Conservation (phyloP, 92 coral and sea anemone species). For the Metridium senile region DNA sequence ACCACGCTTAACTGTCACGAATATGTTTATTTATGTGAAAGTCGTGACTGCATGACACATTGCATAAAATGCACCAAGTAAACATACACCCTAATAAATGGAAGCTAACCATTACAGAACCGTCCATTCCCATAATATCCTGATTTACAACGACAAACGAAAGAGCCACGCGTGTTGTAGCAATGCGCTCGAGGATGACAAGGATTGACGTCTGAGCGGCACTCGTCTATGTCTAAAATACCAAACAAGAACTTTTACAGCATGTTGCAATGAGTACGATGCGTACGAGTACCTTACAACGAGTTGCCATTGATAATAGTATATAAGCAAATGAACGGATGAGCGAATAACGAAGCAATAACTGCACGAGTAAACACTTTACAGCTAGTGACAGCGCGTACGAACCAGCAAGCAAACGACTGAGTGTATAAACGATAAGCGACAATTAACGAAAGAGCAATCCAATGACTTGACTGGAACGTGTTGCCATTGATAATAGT, state of each 20-base stretch:
- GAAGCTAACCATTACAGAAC: slow-evolving; percentile 25
- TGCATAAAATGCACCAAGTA: neutral
- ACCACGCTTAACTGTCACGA: too few relatives aligned
- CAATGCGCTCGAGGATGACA: slow-evolving; percentile 53
- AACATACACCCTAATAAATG: neutral
- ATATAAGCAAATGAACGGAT: too few relatives aligned
- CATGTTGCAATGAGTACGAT: neutral
- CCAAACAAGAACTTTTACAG: neutral
- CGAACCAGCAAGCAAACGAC: neutral
- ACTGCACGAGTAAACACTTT: too few relatives aligned
- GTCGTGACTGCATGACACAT: too few relatives aligned
- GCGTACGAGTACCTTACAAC: neutral
- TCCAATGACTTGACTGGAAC: neutral
- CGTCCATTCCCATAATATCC: slow-evolving; percentile 71
- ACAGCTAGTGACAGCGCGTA: too few relatives aligned
- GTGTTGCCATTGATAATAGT: neutral
- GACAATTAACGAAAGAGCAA: neutral
- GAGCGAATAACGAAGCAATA: too few relatives aligned
- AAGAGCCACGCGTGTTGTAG: slow-evolving; percentile 72
- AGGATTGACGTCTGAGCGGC: slow-evolving; percentile 31
- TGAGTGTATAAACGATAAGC: neutral
- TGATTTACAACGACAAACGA: slow-evolving; percentile 69
- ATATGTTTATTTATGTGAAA: too few relatives aligned
- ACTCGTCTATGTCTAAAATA: slow-evolving; percentile 36
- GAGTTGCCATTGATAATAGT: too few relatives aligned